Evolutionary conservation across 2,888 invertebrate genomes (phyloP), one percentile per base, ranked within the genome.

Genomic region (Leptodirus hochenwartii): DNA sequence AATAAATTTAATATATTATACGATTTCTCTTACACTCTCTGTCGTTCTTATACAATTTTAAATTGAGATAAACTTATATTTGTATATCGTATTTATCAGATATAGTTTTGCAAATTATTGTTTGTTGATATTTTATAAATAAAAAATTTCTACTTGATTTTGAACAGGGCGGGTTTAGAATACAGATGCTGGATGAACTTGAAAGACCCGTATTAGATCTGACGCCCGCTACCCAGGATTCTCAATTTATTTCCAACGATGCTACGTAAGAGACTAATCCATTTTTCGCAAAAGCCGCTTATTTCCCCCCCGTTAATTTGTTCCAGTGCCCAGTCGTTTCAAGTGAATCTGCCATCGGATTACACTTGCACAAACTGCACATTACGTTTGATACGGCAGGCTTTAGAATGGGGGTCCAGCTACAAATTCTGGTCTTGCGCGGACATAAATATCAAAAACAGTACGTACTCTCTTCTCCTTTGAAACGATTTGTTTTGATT

Each of bases 371-470:
- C 65, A 33, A 81, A 88, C 54, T 96, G 95, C 54, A 85, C 88
- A 0, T 61, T 96, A 22, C 71, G 93, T 34, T 62, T 96, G 40
- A 65, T 88, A 30, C 62, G 93, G 1, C 84, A 93, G 56, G 93
- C 93, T 0, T 69, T 72, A 14, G 93, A 96, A 59, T 93, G 90
- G 88, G 54, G 54, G 15, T 70, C 76, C 1, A 68, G 63, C 43
- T 93, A 91, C 56, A 61, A 77, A 37, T 93, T 95, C 62, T 91
- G 88, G 87, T 88, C 88, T 1, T 95, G 95, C 50, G 81, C 91
- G 3, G 93, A 95, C 55, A 79, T 95, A 31, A 85, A 90, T 47
- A 80, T 93, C 35, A 59, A 69, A 37, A 51, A 54, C n/a, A 61
- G 69, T 69, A 41, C 60, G 64, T 22, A 30, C 27, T 34, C 31